phyloP scores from a whole-genome alignment of 2,888 invertebrate genomes.

The Sipha maydis region DNA sequence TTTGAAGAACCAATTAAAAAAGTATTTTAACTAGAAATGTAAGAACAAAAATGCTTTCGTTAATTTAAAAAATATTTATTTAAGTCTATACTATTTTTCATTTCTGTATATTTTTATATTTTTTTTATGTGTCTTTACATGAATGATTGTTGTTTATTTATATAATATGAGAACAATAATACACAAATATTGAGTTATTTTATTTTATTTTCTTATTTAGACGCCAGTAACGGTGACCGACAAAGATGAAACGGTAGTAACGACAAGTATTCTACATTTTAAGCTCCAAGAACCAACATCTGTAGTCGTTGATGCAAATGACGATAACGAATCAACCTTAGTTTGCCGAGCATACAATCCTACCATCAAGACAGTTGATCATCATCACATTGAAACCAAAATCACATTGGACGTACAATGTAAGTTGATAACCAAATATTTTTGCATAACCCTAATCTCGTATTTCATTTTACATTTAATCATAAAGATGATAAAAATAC shows the following conservation, averaged over 20 bases:
- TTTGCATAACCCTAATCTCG: background rate
- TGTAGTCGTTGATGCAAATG: background rate
- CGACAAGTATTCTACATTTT: slow-evolving; percentile 41
- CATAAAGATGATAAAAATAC: too few relatives aligned
- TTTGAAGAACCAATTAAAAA: too few relatives aligned
- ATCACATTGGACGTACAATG: slow-evolving; percentile 39
- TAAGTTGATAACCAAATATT: slow-evolving; percentile 4
- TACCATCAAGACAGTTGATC: slow-evolving; percentile 17
- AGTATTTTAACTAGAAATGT: too few relatives aligned
- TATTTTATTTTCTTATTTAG: background rate
- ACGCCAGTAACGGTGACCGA: background rate
- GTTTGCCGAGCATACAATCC: slow-evolving; percentile 47
- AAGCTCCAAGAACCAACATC: slow-evolving; percentile 24
- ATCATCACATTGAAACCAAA: slow-evolving; percentile 41
- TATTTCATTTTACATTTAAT: background rate
- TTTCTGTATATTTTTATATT: background rate
- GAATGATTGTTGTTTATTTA: background rate
- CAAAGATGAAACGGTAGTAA: slow-evolving; percentile 36
- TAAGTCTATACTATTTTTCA: too few relatives aligned
- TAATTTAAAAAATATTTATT: too few relatives aligned
- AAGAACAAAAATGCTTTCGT: too few relatives aligned
- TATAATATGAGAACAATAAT: background rate
- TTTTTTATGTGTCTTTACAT: background rate
- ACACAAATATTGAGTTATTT: background rate
- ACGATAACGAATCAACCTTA: slow-evolving; percentile 19